Evolutionary conservation across 2,797 vertebrate genomes (phyloP), one percentile per base, ranked within the genome.

Genomic region (Pipistrellus pygmaeus): DNA sequence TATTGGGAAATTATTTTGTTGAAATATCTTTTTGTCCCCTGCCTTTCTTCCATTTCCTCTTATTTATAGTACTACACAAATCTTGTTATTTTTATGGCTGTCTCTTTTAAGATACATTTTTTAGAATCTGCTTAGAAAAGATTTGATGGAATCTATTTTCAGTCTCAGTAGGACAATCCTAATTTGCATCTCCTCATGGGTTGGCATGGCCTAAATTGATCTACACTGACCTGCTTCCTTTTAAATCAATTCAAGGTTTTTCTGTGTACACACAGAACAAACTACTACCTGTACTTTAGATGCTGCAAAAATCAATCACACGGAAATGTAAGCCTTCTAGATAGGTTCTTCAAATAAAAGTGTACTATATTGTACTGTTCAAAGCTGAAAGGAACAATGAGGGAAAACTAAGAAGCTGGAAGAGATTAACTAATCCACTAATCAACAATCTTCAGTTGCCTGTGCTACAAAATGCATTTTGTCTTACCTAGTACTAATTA

Each of bases 121-220:
- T 91, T 72, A 90, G 60, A 86, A 90, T 62, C 20, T 90, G 18
- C 20, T 86, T 32, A 90, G 78, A 93, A 64, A 93, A 77, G 71
- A 69, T 92, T 90, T 91, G 75, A 92, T 35, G 77, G 83, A 66
- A 95, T 76, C 69, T 97, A 62, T 81, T 97, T 98, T 97, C 51
- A 55, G 48, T 81, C 87, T 96, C 81, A 89, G 35, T 93, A 46
- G 51, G 88, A 90, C n/a, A 93, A 35, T 15, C 41, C 75, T 92
- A 94, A 94, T 97, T 97, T 92, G 44, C 90, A 95, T 94, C 53
- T 82, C 11, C 30, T 95, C 66, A 2, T 84, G 53, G 88, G 62
- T 96, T 81, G 76, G n/a, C 78, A 44, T 86, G 87, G n/a, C 48
- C 44, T 91, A 62, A 94, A 96, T 62, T 94, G 90, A 95, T 82